These are phyloP conservation scores for Allacma fusca DNA, from an alignment of 2,888 invertebrate genomes.

Conservation along the genomic window DNA sequence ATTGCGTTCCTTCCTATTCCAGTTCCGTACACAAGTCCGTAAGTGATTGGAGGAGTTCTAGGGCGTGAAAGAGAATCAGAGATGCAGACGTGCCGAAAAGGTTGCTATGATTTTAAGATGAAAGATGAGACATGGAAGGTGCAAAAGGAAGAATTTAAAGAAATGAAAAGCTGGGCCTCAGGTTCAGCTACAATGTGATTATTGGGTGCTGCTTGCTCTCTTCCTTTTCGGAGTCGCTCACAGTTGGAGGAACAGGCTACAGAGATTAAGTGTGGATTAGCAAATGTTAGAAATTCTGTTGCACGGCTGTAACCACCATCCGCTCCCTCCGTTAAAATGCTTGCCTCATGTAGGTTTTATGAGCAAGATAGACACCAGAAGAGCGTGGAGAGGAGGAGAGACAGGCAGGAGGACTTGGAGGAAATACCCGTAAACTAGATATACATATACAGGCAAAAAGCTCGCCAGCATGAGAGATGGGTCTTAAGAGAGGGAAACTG, in stretches of 20 bases:
- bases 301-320: slow-evolving; percentile 37
- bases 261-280: slow-evolving; percentile 41
- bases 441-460: not conserved
- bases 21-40: no score
- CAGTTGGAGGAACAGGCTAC: not conserved
- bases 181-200: not conserved
- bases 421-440: no score
- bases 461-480: not conserved
- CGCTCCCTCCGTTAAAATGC: slow-evolving; percentile 26
- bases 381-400: not conserved
- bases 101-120: not conserved
- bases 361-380: not conserved
- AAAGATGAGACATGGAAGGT: slow-evolving; percentile 10
- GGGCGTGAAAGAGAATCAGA: no score
- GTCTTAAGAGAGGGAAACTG: not conserved
- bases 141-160: slow-evolving; percentile 2
- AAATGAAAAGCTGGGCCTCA: not conserved
- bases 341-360: slow-evolving; percentile 23
- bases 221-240: not conserved
- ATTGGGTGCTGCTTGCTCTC: no score
- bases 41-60: no score
- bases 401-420: not conserved
- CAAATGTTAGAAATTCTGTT: slow-evolving; percentile 35
- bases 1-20: no score
- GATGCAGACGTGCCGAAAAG: no score